Evolutionary conservation across 2,113 vertebrate genomes (phyloP).

Genomic region (Dipodomys stephensi): DNA sequence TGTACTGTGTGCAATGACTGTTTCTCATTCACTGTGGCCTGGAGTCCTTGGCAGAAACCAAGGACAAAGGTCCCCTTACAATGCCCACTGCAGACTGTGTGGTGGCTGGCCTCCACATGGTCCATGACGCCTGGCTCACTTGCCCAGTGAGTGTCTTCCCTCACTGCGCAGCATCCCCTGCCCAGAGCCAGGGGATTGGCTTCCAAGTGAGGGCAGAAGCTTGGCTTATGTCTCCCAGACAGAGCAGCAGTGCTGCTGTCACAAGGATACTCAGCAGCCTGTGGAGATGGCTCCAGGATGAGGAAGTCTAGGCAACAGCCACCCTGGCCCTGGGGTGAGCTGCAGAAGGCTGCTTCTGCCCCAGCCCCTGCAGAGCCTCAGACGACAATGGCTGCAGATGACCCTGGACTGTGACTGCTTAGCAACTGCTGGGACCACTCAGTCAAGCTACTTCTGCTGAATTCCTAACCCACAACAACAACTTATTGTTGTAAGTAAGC

Average conservation of each 20-base stretch:
- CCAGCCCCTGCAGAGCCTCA: not conserved
- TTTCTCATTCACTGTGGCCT: not conserved
- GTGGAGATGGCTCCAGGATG: rapidly evolving
- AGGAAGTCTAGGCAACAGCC: not conserved
- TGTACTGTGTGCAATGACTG: not conserved
- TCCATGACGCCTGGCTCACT: not conserved
- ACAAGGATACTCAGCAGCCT: not conserved
- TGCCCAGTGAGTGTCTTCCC: not conserved
- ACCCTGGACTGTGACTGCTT: not conserved
- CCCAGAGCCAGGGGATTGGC: not conserved
- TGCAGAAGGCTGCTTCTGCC: rapidly evolving
- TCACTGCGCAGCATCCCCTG: not conserved
- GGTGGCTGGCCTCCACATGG: not conserved
- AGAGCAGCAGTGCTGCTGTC: not conserved
- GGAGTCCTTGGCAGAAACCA: not conserved
- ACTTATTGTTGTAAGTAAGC: no score
- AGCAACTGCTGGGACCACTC: not conserved
- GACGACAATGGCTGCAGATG: not conserved
- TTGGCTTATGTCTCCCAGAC: not conserved
- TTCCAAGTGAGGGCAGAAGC: not conserved
- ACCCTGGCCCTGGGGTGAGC: not conserved
- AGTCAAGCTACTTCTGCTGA: not conserved
- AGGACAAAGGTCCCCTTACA: not conserved
- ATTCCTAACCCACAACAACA: no score
- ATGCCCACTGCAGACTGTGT: not conserved